Evolutionary conservation across 2,888 invertebrate species (phyloP), one percentile per base, ranked within the genome.

Genomic region (Serripes groenlandicus): DNA sequence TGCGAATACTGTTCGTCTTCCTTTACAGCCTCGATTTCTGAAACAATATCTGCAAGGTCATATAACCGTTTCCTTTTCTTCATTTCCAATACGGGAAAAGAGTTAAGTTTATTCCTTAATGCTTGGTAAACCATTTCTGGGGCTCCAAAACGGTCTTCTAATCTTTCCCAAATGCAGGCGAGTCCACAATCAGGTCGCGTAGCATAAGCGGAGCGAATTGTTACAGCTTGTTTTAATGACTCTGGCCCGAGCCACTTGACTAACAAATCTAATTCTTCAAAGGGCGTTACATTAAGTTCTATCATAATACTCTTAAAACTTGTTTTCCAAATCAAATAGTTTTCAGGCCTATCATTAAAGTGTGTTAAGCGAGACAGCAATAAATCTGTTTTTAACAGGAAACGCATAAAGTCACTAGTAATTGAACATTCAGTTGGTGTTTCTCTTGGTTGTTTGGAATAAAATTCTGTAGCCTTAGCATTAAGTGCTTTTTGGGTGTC

Each of bases 341-440:
- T 26, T 62, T 83, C 83, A 1, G 76, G 76, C 7, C 28, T 35
- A 34, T 75, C 83, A 42, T 75, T 79, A 35, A 78, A 82, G 23
- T 64, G 62, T 15, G 60, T 52, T 28, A 82, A 56, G 1, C 75
- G 58, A 4, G 81, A 64, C 15, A 81, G 35, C 18, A 78, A 52
- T 34, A 81, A 60, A 7, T 81, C 75, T 58, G 77, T 78, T 35
- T 69, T 60, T n/a, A 75, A 37, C 18, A 78, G 64, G 52, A 70
- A 78, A 5, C n/a, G 21, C 11, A 73, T 75, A 1, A 75, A 56
- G 26, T 70, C 76, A 21, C n/a, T 54, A 18, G 9, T 42, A 42
- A n/a, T n/a, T n/a, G n/a, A n/a, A n/a, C n/a, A n/a, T n/a, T n/a
- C n/a, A n/a, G n/a, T n/a, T n/a, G n/a, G n/a, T n/a, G n/a, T n/a